phyloP scores from a whole-genome alignment of 23 tunicate genomes.

The Halocynthia roretzi region DNA sequence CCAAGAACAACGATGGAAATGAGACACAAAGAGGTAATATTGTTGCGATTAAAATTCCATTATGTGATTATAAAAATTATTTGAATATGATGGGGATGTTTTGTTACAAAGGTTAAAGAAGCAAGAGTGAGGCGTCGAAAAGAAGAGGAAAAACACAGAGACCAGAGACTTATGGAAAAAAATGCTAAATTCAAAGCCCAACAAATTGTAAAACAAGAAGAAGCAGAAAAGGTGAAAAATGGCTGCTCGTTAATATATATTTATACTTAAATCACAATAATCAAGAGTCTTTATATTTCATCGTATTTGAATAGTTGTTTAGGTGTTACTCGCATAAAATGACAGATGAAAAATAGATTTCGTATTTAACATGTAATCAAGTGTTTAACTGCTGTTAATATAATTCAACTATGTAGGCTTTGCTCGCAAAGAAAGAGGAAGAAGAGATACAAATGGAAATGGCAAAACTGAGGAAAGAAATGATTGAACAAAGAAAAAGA shows the following conservation, averaged over 20 bases:
- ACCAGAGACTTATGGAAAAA: constrained; percentile 20
- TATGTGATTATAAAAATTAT: background rate
- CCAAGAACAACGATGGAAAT: constrained; percentile 48
- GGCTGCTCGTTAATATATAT: background rate
- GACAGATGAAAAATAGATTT: too few species aligned
- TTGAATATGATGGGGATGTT: background rate
- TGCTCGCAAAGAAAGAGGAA: constrained; percentile 41
- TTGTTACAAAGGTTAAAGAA: constrained; percentile 23
- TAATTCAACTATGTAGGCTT: background rate
- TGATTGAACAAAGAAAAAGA: constrained; percentile 46
- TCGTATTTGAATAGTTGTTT: too few species aligned
- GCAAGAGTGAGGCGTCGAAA: constrained; percentile 42
- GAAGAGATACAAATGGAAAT: constrained; percentile 63
- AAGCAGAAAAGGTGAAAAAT: constrained; percentile 9
- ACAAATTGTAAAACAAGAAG: constrained; percentile 16
- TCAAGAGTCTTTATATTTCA: too few species aligned
- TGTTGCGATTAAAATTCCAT: background rate
- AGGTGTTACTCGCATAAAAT: too few species aligned
- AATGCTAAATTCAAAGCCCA: constrained; percentile 27
- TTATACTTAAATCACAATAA: background rate
- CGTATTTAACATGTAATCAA: too few species aligned
- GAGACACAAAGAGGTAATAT: constrained; percentile 41
- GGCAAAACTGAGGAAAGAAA: constrained; percentile 44
- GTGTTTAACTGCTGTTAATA: too few species aligned
- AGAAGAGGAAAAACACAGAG: constrained; percentile 18